phyloP scores from a whole-genome alignment of 2,888 invertebrate species.

The Mimachlamys varia region DNA sequence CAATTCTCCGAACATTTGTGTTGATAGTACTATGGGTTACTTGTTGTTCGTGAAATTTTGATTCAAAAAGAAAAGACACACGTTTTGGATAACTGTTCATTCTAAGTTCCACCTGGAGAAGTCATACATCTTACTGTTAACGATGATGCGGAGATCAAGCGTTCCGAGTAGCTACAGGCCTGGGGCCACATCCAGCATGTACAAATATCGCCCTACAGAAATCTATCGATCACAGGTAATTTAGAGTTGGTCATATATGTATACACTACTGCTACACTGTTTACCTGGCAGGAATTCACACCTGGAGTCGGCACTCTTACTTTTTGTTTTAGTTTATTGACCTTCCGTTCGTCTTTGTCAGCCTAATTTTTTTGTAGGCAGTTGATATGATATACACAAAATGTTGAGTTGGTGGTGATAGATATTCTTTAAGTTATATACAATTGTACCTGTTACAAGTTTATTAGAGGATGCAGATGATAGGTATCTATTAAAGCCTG shows the following conservation, averaged over 20 bases:
- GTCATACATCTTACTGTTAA: not conserved
- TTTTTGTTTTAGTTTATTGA: too few relatives aligned
- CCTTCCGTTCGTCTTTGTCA: too few relatives aligned
- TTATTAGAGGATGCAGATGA: too few relatives aligned
- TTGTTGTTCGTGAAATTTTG: not conserved
- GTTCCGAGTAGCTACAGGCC: not conserved
- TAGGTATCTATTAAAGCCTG: too few relatives aligned
- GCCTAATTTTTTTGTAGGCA: too few relatives aligned
- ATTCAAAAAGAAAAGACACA: not conserved
- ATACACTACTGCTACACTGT: not conserved
- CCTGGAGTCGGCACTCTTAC: not conserved
- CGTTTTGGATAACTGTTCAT: not conserved
- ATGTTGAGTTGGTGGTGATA: too few relatives aligned
- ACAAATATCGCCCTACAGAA: not conserved
- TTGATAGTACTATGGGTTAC: not conserved
- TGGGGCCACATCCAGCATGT: not conserved
- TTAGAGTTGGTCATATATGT: not conserved
- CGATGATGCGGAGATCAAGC: not conserved
- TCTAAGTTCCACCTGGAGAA: not conserved
- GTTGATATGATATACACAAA: too few relatives aligned
- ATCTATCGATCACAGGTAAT: constrained; percentile 28
- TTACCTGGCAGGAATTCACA: not conserved
- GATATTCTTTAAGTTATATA: too few relatives aligned
- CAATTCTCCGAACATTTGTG: not conserved
- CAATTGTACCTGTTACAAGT: too few relatives aligned